These are phyloP conservation scores for Apis mellifera DNA, from an alignment of 1,140 invertebrate genomes.

Conservation along the genomic window DNA sequence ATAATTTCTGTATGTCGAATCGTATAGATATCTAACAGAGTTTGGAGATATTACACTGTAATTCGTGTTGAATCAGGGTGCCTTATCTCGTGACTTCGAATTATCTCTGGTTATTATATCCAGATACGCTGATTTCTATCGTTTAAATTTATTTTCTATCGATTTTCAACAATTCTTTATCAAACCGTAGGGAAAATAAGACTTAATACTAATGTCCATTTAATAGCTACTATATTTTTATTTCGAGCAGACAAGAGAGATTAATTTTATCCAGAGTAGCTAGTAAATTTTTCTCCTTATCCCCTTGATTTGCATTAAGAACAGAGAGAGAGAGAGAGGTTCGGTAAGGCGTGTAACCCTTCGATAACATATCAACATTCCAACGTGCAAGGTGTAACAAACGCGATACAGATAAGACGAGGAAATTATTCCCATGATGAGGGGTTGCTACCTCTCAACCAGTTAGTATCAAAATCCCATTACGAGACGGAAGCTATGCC, in stretches of 20 bases:
- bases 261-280: neutral
- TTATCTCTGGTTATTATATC: neutral
- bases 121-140: neutral
- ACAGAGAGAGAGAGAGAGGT: too few relatives aligned
- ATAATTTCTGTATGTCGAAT: neutral
- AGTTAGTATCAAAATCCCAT: constrained; percentile 53
- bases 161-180: neutral
- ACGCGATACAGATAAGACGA: constrained; percentile 38
- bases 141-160: neutral
- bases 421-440: constrained; percentile 50
- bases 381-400: constrained; percentile 19
- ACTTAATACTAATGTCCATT: too few relatives aligned
- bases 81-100: neutral
- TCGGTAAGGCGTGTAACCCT: neutral
- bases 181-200: too few relatives aligned
- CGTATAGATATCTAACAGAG: neutral
- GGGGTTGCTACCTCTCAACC: constrained; percentile 39
- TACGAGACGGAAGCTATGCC: constrained; percentile 40
- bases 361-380: constrained; percentile 30
- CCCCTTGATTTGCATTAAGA: neutral
- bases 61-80: neutral
- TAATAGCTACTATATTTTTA: neutral
- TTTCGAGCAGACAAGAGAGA: neutral
- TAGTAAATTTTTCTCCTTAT: neutral
- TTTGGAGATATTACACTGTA: neutral